A percentile compares a stretch with the other conserved stretches of the same genome.
phyloP scores from a whole-genome alignment of 92 coral and sea anemone species.

The Plumapathes pennacea region DNA sequence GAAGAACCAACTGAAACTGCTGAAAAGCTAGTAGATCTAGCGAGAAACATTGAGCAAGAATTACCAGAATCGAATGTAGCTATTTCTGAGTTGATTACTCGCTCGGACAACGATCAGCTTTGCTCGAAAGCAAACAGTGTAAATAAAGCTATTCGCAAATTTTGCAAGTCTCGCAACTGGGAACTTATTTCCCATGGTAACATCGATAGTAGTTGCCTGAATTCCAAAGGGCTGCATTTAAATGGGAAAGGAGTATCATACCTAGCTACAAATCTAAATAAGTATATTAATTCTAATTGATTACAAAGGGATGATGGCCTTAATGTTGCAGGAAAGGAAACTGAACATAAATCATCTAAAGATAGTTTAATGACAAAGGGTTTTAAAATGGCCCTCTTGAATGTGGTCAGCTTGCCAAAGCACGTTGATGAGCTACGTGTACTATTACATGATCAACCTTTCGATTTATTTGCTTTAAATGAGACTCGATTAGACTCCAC shows the following conservation, averaged over 20 bases:
- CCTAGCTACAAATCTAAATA: conserved; percentile 2
- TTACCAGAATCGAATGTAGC: neutral
- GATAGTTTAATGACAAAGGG: conserved; percentile 3
- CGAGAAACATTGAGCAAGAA: neutral
- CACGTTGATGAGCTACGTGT: conserved; percentile 12
- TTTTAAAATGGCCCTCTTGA: conserved; percentile 18
- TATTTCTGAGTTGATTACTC: neutral
- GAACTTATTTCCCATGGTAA: conserved; percentile 1
- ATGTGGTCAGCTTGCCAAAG: conserved; percentile 3
- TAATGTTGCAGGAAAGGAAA: neutral
- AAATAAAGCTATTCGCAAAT: no score
- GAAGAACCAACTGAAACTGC: neutral
- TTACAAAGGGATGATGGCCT: conserved; percentile 1
- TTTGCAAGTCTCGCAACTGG: conserved; percentile 7
- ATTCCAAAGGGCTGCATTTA: conserved; percentile 1
- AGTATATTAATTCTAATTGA: neutral
- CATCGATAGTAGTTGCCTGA: neutral
- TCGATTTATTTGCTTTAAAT: conserved; percentile 1
- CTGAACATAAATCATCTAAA: neutral
- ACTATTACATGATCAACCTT: neutral
- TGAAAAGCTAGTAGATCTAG: neutral
- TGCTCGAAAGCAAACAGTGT: no score
- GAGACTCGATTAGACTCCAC: no score
- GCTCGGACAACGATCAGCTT: no score
- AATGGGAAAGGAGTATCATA: neutral